Conservation (phyloP, 2,797 vertebrate species). For the Pteronotus mesoamericanus region DNA sequence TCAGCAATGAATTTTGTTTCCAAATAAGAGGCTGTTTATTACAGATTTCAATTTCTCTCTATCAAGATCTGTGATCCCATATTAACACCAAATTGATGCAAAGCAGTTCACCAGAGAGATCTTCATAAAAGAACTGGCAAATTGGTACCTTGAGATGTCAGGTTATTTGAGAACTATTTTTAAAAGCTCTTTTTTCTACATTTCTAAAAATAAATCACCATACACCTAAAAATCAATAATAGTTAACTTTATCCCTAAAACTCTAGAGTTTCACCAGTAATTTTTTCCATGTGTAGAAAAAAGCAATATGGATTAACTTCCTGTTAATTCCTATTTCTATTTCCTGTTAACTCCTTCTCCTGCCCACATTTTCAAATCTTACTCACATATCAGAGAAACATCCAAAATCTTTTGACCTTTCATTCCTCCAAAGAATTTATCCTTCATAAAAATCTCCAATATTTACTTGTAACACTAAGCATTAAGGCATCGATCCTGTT, state of each 20-base stretch:
- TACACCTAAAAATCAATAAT: not conserved
- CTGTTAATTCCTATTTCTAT: not conserved
- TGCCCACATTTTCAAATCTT: not conserved
- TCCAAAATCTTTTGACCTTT: not conserved
- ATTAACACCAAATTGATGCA: not conserved
- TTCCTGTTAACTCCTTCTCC: not conserved
- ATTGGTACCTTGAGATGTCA: not conserved
- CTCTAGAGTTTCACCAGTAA: not conserved
- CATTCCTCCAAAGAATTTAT: not conserved
- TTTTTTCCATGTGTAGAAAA: not conserved
- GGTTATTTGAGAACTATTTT: slow-evolving; percentile 1
- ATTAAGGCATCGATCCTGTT: not conserved
- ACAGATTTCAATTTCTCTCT: not conserved
- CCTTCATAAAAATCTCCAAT: not conserved
- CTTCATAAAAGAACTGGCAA: not conserved
- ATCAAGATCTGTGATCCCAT: not conserved
- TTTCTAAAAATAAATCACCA: not conserved
- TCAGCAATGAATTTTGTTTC: slow-evolving; percentile 14
- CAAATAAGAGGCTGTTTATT: not conserved
- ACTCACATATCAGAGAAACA: not conserved
- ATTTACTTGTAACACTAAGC: not conserved
- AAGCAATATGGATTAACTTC: not conserved
- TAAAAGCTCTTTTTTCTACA: slow-evolving; percentile 9
- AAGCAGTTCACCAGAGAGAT: not conserved
- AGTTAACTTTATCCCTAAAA: slow-evolving; percentile 7